A percentile compares a stretch with the other conserved stretches of the same genome.
These are phyloP conservation scores for Temnothorax longispinosus DNA, from an alignment of 1,140 invertebrate species.

Conservation along the genomic window DNA sequence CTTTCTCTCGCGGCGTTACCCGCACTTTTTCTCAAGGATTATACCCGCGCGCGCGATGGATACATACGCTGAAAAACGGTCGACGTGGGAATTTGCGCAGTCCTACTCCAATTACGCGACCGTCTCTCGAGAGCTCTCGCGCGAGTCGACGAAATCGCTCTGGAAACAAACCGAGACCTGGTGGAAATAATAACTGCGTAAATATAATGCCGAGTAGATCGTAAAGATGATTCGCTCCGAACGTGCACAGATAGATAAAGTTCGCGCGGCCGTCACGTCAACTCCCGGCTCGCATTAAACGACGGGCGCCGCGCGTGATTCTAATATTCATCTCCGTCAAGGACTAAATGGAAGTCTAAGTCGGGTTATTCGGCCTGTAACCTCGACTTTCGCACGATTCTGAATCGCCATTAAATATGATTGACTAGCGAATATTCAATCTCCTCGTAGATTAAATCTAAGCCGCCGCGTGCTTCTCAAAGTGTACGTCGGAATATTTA, in stretches of 20 bases:
- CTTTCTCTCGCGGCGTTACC: not conserved
- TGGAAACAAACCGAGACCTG: slow-evolving; percentile 2
- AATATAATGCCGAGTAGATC: not conserved
- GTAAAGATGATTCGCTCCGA: slow-evolving; percentile 9
- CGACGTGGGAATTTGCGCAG: slow-evolving; percentile 15
- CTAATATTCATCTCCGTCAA: slow-evolving; percentile 43
- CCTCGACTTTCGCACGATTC: slow-evolving; percentile 53
- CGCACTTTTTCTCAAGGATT: not conserved
- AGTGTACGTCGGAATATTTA: not conserved
- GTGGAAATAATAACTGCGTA: slow-evolving; percentile 3
- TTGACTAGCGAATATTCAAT: not conserved
- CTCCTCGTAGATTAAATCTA: not conserved
- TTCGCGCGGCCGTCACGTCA: slow-evolving; percentile 14
- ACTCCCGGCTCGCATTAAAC: slow-evolving; percentile 11
- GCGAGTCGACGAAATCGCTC: not conserved
- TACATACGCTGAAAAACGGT: slow-evolving; percentile 9
- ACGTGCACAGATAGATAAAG: slow-evolving; percentile 7
- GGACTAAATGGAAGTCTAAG: slow-evolving; percentile 43
- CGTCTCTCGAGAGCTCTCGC: not conserved
- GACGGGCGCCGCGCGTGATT: slow-evolving; percentile 47
- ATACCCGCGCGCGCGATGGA: not conserved
- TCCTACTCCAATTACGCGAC: not conserved
- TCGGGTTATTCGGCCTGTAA: slow-evolving; percentile 40
- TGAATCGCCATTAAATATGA: slow-evolving; percentile 30
- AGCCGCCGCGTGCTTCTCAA: not conserved